Conservation (phyloP, 2,113 vertebrate species). For the Gymnobelideus leadbeateri region DNA sequence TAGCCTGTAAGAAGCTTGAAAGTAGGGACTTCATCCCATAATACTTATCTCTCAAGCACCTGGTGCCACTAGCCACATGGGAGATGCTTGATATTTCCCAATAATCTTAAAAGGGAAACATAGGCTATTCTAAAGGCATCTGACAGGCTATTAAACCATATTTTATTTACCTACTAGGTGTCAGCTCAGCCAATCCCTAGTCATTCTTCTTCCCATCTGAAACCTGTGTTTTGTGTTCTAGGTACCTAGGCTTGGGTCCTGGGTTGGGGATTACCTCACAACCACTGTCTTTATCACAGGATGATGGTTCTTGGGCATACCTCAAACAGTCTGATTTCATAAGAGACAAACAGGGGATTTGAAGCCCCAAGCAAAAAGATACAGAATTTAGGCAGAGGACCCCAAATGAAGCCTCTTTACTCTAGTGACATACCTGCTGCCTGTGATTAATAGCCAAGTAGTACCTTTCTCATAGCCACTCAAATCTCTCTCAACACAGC, state of each 20-base stretch:
- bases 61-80: not conserved
- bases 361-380: not conserved
- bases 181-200: not conserved
- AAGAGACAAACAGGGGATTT: not conserved
- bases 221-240: not conserved
- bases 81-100: not conserved
- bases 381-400: not conserved
- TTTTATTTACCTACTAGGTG: not conserved
- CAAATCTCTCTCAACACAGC: not conserved
- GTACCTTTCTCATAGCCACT: not conserved
- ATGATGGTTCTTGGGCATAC: fast-evolving
- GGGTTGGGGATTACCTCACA: no score
- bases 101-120: not conserved
- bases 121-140: not conserved
- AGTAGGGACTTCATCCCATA: not conserved
- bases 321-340: not conserved
- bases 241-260: not conserved
- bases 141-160: not conserved
- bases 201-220: not conserved
- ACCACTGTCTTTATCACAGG: no score
- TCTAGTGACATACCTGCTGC: not conserved
- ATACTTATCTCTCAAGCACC: not conserved
- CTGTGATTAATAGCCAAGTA: not conserved
- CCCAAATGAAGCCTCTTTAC: not conserved
- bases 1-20: not conserved